Conservation (phyloP, 2,888 invertebrate genomes). For the Neoscelio sp. region DNA sequence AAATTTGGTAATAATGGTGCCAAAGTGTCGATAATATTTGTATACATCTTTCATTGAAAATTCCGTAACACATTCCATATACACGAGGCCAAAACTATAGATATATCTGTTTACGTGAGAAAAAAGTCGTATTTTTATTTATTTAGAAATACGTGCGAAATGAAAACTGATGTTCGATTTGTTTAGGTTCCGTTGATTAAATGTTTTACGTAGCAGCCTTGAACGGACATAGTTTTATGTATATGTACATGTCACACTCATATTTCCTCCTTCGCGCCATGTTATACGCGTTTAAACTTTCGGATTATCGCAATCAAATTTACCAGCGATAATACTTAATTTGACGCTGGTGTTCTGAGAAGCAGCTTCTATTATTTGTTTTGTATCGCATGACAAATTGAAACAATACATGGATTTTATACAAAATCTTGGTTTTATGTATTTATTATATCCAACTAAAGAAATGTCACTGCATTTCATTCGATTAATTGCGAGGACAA, state of each 20-base stretch:
- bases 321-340: constrained; percentile 30
- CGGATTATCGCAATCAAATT: constrained; percentile 22
- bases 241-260: constrained; percentile 25
- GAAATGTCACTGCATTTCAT: no score
- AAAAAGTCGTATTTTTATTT: constrained; percentile 27
- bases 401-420: constrained; percentile 32
- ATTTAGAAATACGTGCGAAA: constrained; percentile 15
- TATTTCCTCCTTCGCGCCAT: constrained; percentile 27
- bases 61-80: not conserved
- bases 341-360: constrained; percentile 18
- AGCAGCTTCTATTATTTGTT: constrained; percentile 35
- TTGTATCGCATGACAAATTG: constrained; percentile 35
- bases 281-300: constrained; percentile 16
- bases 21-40: no score
- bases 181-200: constrained; percentile 12
- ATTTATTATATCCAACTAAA: no score
- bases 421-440: not conserved
- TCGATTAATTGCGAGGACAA: no score
- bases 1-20: no score
- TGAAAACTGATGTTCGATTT: constrained; percentile 18
- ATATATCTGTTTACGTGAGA: constrained; percentile 12
- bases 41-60: not conserved
- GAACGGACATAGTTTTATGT: constrained; percentile 25
- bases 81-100: constrained; percentile 22
- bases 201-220: constrained; percentile 19